These are phyloP conservation scores for Dolichotis patagonum DNA, from an alignment of 2,113 vertebrate species.

Conservation along the genomic window DNA sequence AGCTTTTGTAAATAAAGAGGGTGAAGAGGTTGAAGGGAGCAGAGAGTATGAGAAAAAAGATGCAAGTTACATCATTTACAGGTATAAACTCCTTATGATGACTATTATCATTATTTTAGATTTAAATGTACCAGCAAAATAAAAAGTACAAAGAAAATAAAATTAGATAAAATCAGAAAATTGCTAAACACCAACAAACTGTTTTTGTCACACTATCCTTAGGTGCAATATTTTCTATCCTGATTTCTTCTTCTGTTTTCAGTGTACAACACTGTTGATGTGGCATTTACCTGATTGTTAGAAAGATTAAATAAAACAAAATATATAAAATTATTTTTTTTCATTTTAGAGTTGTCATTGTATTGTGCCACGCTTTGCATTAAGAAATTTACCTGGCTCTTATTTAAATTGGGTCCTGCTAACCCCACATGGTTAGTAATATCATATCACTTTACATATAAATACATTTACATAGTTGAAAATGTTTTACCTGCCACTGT, in stretches of 20 bases:
- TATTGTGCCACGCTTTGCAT: background rate
- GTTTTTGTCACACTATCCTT: constrained; percentile 6
- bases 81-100: background rate
- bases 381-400: background rate
- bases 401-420: background rate
- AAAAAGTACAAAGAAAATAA: background rate
- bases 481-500: background rate
- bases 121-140: background rate
- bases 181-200: constrained; percentile 38
- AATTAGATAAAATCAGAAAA: constrained; percentile 35
- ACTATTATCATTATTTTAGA: background rate
- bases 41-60: background rate
- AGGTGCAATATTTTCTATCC: background rate
- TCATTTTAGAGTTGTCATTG: background rate
- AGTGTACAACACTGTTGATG: background rate
- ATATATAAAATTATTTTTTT: background rate
- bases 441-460: background rate
- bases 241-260: constrained; percentile 5
- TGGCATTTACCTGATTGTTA: background rate
- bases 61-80: background rate
- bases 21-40: background rate
- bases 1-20: background rate
- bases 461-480: background rate
- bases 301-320: background rate
- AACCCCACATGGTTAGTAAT: background rate